Base-by-base conservation (phyloP, 2,113 vertebrate species). In the Cheilinus undulatus region DNA sequence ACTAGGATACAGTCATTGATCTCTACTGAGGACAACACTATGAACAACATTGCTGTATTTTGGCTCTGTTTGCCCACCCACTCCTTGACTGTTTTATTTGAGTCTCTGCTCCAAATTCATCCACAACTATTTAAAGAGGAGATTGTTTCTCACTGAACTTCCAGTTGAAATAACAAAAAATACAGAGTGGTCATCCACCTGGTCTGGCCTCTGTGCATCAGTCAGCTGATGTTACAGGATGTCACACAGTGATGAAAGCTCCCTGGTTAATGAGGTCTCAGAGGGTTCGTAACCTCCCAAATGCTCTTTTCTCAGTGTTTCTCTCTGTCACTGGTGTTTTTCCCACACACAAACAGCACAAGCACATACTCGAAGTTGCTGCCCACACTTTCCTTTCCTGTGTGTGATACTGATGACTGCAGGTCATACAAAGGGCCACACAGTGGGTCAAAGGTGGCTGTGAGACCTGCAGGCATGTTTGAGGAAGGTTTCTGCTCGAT, bases 221-320 rank as follows among this genome's bases (percentile, higher is more conserved):
- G 57, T 53, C 58, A 79, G 34, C 40, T 56, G 64, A 66, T 67
- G 79, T 78, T 82, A 46, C 69, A 50, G 43, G 14, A 86, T 56
- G 45, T 89, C 89, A 88, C 43, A 67, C 84, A 88, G 24, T 43
- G 62, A 85, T 89, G 73, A 90, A 90, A 70, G 87, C 71, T 91
- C 86, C 75, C 73, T 83, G 11, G 20, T 91, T 95, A 95, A 94
- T 93, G 93, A 96, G 91, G 79, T 93, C 95, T 95, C 93, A 0
- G 60, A 90, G 90, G 94, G 91, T 80, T 71, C 50, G 32, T 61
- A 67, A 84, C 54, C 83, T 48, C 42, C 32, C 12, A 63, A 75
- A 38, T 63, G 69, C 59, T 68, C 78, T 15, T 52, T 45, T 67
- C 38, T 26, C 1, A 42, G 30, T 66, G n/a, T 49, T 23, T 56